Conservation (phyloP, 2,888 invertebrate genomes). For the Leptothorax acervorum region DNA sequence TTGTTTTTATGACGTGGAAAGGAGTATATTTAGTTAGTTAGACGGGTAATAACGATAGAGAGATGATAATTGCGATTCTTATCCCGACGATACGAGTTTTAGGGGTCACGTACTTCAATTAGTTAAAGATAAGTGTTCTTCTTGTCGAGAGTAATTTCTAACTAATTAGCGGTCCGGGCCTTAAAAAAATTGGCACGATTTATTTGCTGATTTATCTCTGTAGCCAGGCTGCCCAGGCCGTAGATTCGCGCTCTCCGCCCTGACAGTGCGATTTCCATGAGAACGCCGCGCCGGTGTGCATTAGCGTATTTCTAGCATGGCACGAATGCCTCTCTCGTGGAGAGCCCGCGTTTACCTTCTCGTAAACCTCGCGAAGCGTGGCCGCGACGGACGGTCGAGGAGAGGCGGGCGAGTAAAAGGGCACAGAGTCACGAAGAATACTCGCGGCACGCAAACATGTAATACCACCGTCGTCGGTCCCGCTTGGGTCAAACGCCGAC, state of each 20-base stretch:
- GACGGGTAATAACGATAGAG: not conserved
- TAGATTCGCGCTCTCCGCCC: constrained; percentile 23
- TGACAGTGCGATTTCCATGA: constrained; percentile 44
- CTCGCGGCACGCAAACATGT: constrained; percentile 62
- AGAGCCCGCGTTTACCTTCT: constrained; percentile 57
- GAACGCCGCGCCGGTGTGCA: constrained; percentile 45
- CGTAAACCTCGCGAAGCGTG: constrained; percentile 64
- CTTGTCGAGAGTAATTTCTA: not conserved
- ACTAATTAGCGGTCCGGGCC: not conserved
- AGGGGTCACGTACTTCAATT: not conserved
- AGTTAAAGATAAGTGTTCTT: not conserved
- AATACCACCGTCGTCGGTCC: constrained; percentile 65
- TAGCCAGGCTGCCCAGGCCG: not conserved
- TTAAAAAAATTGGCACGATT: constrained; percentile 18
- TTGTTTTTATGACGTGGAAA: constrained; percentile 4
- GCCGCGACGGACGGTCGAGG: constrained; percentile 50
- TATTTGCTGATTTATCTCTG: constrained; percentile 5
- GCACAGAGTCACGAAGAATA: constrained; percentile 60
- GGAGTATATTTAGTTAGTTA: not conserved
- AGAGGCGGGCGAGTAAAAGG: constrained; percentile 60
- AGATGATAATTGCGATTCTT: constrained; percentile 2
- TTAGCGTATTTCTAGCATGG: constrained; percentile 57
- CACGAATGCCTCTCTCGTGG: constrained; percentile 8
- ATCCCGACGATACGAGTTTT: not conserved
- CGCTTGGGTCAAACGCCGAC: constrained; percentile 67